These are phyloP conservation scores for Sebastes diaconus DNA, from an alignment of 2,797 vertebrate genomes.

Conservation along the genomic window DNA sequence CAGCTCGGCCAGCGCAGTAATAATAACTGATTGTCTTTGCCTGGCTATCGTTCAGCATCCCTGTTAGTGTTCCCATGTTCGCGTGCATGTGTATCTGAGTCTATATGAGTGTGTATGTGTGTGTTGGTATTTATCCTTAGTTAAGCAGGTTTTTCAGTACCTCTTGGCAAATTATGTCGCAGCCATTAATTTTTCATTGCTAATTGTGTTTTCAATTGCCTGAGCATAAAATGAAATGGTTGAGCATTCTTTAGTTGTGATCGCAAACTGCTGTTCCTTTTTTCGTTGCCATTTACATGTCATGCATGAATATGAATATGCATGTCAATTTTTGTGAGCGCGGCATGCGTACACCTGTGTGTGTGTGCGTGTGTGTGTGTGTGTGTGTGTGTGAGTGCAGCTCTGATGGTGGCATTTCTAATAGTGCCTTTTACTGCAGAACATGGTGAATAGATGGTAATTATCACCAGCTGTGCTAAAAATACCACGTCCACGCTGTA, in stretches of 20 bases:
- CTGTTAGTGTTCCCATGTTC: background rate
- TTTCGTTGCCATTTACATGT: slow-evolving; percentile 4
- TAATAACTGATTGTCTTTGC: slow-evolving; percentile 7
- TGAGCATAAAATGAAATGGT: slow-evolving; percentile 7
- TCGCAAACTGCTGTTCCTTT: slow-evolving; percentile 6
- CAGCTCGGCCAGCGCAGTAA: background rate
- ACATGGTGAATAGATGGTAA: slow-evolving; percentile 76
- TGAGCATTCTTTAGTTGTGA: background rate
- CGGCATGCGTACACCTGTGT: slow-evolving; percentile 16
- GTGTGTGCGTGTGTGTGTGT: slow-evolving; percentile 6
- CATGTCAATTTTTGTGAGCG: background rate
- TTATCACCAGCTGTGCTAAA: slow-evolving; percentile 80
- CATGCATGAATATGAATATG: slow-evolving; percentile 11
- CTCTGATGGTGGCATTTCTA: slow-evolving; percentile 69
- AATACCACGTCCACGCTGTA: slow-evolving; percentile 77
- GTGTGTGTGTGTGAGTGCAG: slow-evolving; percentile 13
- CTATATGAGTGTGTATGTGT: background rate
- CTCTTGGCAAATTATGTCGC: slow-evolving; percentile 5
- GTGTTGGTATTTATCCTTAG: slow-evolving; percentile 11
- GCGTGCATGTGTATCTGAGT: background rate
- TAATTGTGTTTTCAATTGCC: slow-evolving; percentile 23
- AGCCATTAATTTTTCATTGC: slow-evolving; percentile 11
- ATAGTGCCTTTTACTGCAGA: slow-evolving; percentile 62
- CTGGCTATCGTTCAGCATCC: background rate
- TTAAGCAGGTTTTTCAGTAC: slow-evolving; percentile 25